phyloP scores from a whole-genome alignment of 2,888 invertebrate species.

The Drosophila ustulata region DNA sequence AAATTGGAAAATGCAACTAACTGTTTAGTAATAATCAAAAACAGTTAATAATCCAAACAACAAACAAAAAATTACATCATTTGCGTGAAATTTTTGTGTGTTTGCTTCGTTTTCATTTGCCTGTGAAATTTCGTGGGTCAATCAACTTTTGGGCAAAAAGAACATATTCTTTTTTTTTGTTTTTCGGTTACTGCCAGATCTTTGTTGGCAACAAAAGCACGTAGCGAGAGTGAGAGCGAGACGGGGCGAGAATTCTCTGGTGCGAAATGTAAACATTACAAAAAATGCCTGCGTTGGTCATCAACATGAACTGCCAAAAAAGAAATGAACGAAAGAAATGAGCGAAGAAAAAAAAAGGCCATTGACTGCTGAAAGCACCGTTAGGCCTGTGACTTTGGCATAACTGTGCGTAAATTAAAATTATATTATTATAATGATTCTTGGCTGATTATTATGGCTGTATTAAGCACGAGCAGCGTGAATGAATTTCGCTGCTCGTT shows the following conservation, averaged over 20 bases:
- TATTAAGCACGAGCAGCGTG: slow-evolving; percentile 56
- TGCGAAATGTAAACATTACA: slow-evolving; percentile 81
- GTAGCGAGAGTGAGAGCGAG: slow-evolving; percentile 31
- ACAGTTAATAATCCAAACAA: background rate
- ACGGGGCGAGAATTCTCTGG: slow-evolving; percentile 15
- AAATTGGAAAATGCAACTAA: slow-evolving; percentile 6
- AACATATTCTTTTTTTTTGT: slow-evolving; percentile 44
- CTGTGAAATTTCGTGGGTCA: slow-evolving; percentile 65
- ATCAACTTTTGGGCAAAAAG: slow-evolving; percentile 71
- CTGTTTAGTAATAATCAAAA: background rate
- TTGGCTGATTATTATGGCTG: slow-evolving; percentile 56
- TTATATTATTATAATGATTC: slow-evolving; percentile 60
- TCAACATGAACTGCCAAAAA: slow-evolving; percentile 36
- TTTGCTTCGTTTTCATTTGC: slow-evolving; percentile 59
- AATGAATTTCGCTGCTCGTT: slow-evolving; percentile 67
- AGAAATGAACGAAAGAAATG: background rate
- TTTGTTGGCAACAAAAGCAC: slow-evolving; percentile 74
- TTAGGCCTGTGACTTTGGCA: slow-evolving; percentile 62
- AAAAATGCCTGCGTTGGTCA: slow-evolving; percentile 53
- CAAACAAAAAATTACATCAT: slow-evolving; percentile 69
- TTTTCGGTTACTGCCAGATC: slow-evolving; percentile 44
- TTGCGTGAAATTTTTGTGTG: slow-evolving; percentile 66
- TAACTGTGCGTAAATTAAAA: slow-evolving; percentile 68
- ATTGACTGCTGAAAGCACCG: slow-evolving; percentile 54
- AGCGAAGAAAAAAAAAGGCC: slow-evolving; percentile 46